Conservation (phyloP, 2,113 vertebrate genomes). For the Speoplatyrhinus poulsoni region DNA sequence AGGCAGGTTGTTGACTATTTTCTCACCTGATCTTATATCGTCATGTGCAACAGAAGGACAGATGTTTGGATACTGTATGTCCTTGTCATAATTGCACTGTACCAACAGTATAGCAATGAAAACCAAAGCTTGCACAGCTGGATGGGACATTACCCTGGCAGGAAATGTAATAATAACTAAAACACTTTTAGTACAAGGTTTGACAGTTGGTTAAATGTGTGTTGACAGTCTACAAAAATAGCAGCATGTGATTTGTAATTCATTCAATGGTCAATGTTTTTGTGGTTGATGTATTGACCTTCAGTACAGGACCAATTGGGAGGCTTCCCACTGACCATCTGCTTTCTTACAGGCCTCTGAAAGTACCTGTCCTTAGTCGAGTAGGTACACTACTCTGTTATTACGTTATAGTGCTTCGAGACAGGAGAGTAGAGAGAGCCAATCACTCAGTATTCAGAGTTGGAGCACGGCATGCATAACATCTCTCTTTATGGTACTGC, state of each 20-base stretch:
- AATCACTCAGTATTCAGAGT: too few species aligned
- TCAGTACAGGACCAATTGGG: constrained; percentile 26
- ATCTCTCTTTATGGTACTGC: too few species aligned
- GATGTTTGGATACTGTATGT: constrained; percentile 12
- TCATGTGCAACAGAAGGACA: constrained; percentile 18
- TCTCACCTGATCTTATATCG: constrained; percentile 16
- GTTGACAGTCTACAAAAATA: constrained; percentile 45
- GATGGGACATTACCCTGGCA: not conserved
- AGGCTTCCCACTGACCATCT: constrained; percentile 28
- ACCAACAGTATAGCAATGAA: constrained; percentile 43
- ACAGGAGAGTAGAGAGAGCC: too few species aligned
- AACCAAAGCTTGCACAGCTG: constrained; percentile 41
- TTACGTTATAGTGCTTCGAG: too few species aligned
- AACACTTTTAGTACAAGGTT: constrained; percentile 43
- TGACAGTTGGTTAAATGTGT: constrained; percentile 60
- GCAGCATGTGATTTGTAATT: constrained; percentile 50
- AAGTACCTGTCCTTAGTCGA: constrained; percentile 3
- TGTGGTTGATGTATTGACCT: constrained; percentile 40
- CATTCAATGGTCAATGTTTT: constrained; percentile 8
- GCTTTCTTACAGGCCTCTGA: constrained; percentile 9
- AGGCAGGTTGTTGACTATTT: constrained; percentile 28
- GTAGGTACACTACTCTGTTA: not conserved
- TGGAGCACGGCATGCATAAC: too few species aligned
- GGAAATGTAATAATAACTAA: constrained; percentile 35
- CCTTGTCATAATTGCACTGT: constrained; percentile 18